These are phyloP conservation scores for Solenopsis invicta DNA, from an alignment of 1,140 invertebrate species.

Conservation along the genomic window DNA sequence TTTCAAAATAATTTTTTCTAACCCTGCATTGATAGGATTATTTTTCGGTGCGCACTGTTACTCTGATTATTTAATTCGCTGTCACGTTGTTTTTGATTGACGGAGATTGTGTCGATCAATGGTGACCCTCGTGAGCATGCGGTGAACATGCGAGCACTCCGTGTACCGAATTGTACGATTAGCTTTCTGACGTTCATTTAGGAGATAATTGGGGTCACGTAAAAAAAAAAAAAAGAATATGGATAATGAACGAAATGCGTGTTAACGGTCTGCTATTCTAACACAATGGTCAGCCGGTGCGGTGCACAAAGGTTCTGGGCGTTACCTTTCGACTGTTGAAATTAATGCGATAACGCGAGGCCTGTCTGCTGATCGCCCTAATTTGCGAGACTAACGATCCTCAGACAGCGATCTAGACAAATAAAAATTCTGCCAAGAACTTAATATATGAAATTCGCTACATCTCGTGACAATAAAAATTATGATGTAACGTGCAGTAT, in stretches of 20 bases:
- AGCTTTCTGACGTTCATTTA: slow-evolving; percentile 18
- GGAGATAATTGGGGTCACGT: slow-evolving; percentile 40
- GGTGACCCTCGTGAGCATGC: slow-evolving; percentile 11
- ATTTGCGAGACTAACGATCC: slow-evolving; percentile 2
- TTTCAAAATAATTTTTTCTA: too few species aligned
- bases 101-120: slow-evolving; percentile 35
- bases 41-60: not conserved
- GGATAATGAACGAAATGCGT: slow-evolving; percentile 11
- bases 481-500: not conserved
- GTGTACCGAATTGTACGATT: slow-evolving; percentile 10
- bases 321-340: slow-evolving; percentile 7
- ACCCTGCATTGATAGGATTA: too few species aligned
- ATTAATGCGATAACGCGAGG: not conserved
- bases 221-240: slow-evolving; percentile 45
- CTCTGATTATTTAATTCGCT: not conserved
- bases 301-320: not conserved
- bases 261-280: slow-evolving; percentile 1
- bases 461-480: not conserved
- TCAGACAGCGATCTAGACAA: not conserved
- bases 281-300: not conserved
- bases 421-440: not conserved
- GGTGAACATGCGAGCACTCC: not conserved
- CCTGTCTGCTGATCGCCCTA: not conserved
- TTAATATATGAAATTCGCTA: not conserved
- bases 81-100: slow-evolving; percentile 29